Evolutionary conservation across 2,113 vertebrate species (phyloP).

Genomic region (Strix aluco): DNA sequence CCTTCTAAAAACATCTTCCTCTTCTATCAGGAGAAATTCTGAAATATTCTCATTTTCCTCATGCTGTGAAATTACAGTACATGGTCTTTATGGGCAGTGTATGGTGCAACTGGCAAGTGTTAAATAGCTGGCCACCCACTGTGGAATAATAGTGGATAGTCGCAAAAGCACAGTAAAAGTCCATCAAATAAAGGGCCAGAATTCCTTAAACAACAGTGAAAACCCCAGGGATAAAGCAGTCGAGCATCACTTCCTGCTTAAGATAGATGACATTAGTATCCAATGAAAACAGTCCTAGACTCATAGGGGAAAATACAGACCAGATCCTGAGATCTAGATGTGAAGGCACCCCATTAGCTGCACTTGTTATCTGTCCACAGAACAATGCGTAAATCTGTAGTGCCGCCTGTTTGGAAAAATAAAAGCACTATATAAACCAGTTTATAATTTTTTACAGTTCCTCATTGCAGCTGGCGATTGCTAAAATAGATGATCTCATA

Average conservation of each 20-base stretch:
- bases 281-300: conserved; percentile 37
- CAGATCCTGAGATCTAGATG: background rate
- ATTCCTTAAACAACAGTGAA: conserved; percentile 67
- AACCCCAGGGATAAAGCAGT: conserved; percentile 70
- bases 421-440: conserved; percentile 69
- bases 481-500: conserved; percentile 80
- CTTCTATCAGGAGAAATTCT: background rate
- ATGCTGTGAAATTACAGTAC: conserved; percentile 49
- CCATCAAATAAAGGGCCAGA: conserved; percentile 56
- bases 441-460: conserved; percentile 79
- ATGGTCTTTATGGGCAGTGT: background rate
- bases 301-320: background rate
- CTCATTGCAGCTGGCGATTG: conserved; percentile 72
- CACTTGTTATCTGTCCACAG: conserved; percentile 51
- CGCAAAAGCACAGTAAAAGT: conserved; percentile 59
- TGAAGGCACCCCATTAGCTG: conserved; percentile 5
- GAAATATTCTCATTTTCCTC: conserved; percentile 37
- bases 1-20: background rate
- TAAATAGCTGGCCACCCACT: conserved; percentile 56
- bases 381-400: conserved; percentile 61
- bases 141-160: conserved; percentile 50
- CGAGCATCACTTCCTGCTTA: conserved; percentile 73
- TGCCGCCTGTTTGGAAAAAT: conserved; percentile 44
- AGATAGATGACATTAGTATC: conserved; percentile 53
- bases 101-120: conserved; percentile 51